Percentiles rank a stretch among this genome's conserved stretches.
phyloP scores from a whole-genome alignment of 1,140 invertebrate genomes.

The Dendrolimus punctatus region DNA sequence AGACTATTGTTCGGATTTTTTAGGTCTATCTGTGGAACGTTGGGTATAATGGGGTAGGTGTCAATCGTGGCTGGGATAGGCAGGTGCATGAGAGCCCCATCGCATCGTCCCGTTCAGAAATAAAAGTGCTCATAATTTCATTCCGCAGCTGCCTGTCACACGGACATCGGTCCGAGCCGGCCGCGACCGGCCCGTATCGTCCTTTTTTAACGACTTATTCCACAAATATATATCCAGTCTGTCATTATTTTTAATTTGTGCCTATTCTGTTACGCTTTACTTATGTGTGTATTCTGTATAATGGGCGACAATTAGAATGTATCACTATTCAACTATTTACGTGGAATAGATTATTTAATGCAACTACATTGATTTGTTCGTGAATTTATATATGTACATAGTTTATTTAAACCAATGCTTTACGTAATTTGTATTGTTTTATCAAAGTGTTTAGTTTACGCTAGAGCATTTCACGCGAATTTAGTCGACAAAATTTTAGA shows the following conservation, averaged over 20 bases:
- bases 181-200: constrained; percentile 25
- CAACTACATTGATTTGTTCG: too few species aligned
- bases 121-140: constrained; percentile 69
- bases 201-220: constrained; percentile 55
- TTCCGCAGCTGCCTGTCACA: constrained; percentile 65
- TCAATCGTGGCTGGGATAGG: constrained; percentile 56
- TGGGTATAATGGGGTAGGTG: constrained; percentile 65
- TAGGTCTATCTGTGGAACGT: constrained; percentile 27
- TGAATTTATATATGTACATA: too few species aligned
- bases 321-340: background rate
- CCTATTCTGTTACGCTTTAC: constrained; percentile 32
- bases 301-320: background rate
- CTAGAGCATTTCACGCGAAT: too few species aligned
- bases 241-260: constrained; percentile 64
- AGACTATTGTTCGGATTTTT: constrained; percentile 60
- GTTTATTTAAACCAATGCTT: too few species aligned
- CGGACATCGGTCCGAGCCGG: constrained; percentile 38
- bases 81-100: constrained; percentile 47
- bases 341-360: background rate
- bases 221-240: constrained; percentile 47
- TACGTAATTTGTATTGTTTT: too few species aligned
- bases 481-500: too few species aligned
- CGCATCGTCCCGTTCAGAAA: constrained; percentile 20
- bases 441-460: too few species aligned
- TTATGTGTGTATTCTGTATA: constrained; percentile 11